Percentiles rank a stretch among this genome's conserved stretches.
These are phyloP conservation scores for Oxystoma pomonae DNA, from an alignment of 2,888 invertebrate genomes.

Conservation along the genomic window DNA sequence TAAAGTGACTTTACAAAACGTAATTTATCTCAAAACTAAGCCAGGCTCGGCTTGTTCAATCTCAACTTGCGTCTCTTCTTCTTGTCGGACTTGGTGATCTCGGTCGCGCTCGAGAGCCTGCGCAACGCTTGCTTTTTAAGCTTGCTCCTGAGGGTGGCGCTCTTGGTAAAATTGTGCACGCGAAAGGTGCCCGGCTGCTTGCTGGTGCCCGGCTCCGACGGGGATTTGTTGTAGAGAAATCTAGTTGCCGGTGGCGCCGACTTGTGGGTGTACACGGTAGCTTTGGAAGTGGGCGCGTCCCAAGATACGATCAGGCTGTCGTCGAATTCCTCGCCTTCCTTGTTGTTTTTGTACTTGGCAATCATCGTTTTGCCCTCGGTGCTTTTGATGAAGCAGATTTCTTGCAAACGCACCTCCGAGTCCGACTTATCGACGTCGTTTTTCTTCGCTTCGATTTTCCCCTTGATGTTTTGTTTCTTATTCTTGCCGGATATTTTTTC, in stretches of 20 bases:
- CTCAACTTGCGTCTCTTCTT: constrained; percentile 43
- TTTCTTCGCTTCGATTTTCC: constrained; percentile 11
- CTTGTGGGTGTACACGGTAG: constrained; percentile 37
- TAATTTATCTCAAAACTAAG: no score
- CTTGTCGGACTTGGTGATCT: constrained; percentile 39
- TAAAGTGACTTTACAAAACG: no score
- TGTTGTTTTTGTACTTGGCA: constrained; percentile 40
- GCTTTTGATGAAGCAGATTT: constrained; percentile 44
- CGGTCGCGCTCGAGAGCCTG: constrained; percentile 35
- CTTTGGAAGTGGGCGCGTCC: constrained; percentile 33
- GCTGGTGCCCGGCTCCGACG: constrained; percentile 36
- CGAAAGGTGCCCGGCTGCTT: constrained; percentile 34
- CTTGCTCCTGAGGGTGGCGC: constrained; percentile 32
- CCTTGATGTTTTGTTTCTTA: constrained; percentile 22
- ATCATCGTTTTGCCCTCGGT: constrained; percentile 42
- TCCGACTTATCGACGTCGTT: constrained; percentile 14
- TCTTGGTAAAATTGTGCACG: constrained; percentile 41
- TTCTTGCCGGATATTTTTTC: background rate
- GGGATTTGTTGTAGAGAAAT: constrained; percentile 21
- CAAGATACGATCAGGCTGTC: constrained; percentile 43
- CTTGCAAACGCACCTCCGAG: constrained; percentile 38
- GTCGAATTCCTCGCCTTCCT: constrained; percentile 32
- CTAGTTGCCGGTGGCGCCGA: constrained; percentile 29
- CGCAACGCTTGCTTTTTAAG: constrained; percentile 39
- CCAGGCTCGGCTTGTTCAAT: constrained; percentile 27